These are phyloP conservation scores for Drosophila borealis DNA, from an alignment of 2,888 invertebrate genomes.

Conservation along the genomic window DNA sequence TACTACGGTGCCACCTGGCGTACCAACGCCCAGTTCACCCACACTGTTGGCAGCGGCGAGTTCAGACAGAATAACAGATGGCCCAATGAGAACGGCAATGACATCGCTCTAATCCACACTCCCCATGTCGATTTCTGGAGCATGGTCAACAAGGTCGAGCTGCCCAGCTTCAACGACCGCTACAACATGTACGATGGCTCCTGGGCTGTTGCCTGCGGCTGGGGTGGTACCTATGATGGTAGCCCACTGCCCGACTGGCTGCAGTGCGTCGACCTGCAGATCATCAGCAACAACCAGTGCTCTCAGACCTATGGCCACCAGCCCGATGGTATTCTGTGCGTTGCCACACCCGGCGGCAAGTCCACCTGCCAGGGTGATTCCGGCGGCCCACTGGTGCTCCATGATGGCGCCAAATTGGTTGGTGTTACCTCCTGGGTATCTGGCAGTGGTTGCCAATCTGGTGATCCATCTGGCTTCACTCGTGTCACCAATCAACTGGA, in stretches of 20 bases:
- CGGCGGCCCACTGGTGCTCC: constrained; percentile 65
- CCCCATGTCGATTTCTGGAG: constrained; percentile 42
- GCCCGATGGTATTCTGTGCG: constrained; percentile 47
- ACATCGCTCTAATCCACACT: constrained; percentile 61
- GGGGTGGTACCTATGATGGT: constrained; percentile 68
- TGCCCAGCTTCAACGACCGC: constrained; percentile 38
- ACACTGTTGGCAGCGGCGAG: constrained; percentile 54
- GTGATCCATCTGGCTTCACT: constrained; percentile 57
- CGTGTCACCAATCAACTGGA: constrained; percentile 57
- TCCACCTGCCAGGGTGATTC: constrained; percentile 68
- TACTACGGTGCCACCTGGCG: constrained; percentile 73
- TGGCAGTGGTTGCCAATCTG: constrained; percentile 49
- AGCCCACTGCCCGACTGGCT: constrained; percentile 78
- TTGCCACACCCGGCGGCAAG: constrained; percentile 46
- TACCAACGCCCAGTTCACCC: constrained; percentile 57
- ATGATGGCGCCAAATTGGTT: constrained; percentile 36
- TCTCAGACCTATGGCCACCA: constrained; percentile 82
- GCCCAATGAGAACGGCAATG: constrained; percentile 51
- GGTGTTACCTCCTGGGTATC: constrained; percentile 63
- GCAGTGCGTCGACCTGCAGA: constrained; percentile 61
- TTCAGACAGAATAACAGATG: constrained; percentile 80
- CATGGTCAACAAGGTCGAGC: constrained; percentile 29
- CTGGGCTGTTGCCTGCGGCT: constrained; percentile 68
- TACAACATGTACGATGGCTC: constrained; percentile 36
- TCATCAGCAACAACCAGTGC: constrained; percentile 77